Base-by-base conservation (phyloP, 92 coral and sea anemone species). In the Meandrina meandrites region DNA sequence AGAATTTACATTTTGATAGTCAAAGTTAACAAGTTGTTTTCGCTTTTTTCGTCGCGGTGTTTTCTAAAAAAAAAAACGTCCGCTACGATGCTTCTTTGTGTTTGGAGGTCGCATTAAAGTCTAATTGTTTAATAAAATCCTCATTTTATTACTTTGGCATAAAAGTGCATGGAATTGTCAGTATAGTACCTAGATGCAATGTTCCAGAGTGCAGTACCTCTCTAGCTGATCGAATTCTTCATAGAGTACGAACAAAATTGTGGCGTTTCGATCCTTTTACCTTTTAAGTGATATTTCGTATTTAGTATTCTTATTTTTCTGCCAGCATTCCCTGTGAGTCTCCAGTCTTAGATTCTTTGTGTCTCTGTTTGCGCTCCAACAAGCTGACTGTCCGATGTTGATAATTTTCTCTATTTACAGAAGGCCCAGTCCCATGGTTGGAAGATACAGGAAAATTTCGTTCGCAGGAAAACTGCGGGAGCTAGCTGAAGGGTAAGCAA, bases 381-480 rank as follows among this genome's bases (percentile, higher is more conserved):
- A 56, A 56, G 12, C 53, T 12, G 53, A 4, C 13, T 48, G 14
- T 48, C 53, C 6, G 53, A 48, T 60, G 68, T 27, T 60, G 68
- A 60, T 60, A 60, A 3, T 60, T 58, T 60, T 60, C 30, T 60
- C 31, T 60, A 10, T 60, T 60, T 4, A 62, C 72, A 58, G 62
- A 4, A 47, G 60, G 31, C 18, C 76, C 14, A 66, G 88, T 62
- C 88, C 88, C 32, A 85, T 76, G 82, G 75, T 3, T 19, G 88
- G 88, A 77, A 69, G 68, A 57, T 71, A 71, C 5, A 71, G 42
- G 47, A 91, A 83, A 78, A 90, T 89, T 28, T 86, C 95, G 3
- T 90, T 92, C 62, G 95, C 95, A 27, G 95, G 95, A 68, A 83
- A 90, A 53, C 93, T 92, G 37, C 87, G 85, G 78, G 95, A 89